Base-by-base conservation (phyloP, 2,888 invertebrate species). In the Sarcophaga variegata region DNA sequence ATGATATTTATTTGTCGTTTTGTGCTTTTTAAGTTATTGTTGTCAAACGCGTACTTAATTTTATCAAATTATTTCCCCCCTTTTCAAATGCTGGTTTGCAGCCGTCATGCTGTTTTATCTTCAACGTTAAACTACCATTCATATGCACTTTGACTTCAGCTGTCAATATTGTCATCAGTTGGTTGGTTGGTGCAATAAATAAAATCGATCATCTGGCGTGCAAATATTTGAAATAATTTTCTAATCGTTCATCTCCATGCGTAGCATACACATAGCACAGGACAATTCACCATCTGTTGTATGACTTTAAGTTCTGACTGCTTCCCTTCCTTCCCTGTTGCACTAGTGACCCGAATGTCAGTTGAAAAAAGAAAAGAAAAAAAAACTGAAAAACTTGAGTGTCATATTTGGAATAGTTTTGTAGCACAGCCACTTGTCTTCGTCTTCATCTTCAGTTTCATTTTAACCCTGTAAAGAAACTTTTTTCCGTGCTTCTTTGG, bases 381-480 rank as follows among this genome's bases (percentile, higher is more conserved):
- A 37, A 37, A 37, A 8, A 37, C 2, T 37, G 37, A 37, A 78
- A 45, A 78, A 83, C 37, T 78, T n/a, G 72, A 83, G 66, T 82
- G 22, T 72, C 67, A 83, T 72, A 77, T 72, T 72, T 72, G n/a
- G 37, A 78, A 74, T 37, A 67, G 71, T 77, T 77, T 67, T 71
- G 45, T 64, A 59, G 37, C 37, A 59, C 54, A 54, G 63, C 45
- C 25, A 75, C 5, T 62, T 4, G 3, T 47, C 37, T 37, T 60
- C 66, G 20, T 72, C 22, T 5, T 62, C n/a, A 11, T 10, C 60
- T 69, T 62, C 14, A 22, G 3, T 6, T 20, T 47, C 22, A 4
- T 2, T 20, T 11, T 25, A 45, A 17, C 27, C 25, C 59, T 47
- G 49, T 66, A 70, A 63, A 81, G 25, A 49, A 49, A 49, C 12